A percentile compares a stretch with the other conserved stretches of the same genome.
These are phyloP conservation scores for Epirrita christyi DNA, from an alignment of 2,888 invertebrate species.

Conservation along the genomic window DNA sequence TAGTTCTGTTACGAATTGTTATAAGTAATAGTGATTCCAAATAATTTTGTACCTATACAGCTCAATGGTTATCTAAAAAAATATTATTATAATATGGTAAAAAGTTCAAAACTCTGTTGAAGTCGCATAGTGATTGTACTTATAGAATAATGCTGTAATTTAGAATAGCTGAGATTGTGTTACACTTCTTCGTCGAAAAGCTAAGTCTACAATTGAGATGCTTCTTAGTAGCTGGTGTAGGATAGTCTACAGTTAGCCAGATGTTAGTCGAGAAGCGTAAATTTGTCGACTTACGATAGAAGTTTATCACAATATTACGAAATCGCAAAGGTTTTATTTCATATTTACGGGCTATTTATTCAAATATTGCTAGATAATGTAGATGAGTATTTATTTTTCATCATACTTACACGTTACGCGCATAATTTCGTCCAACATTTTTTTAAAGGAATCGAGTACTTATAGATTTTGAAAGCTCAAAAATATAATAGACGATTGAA, in stretches of 20 bases:
- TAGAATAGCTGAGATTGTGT: slow-evolving; percentile 32
- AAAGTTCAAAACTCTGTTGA: slow-evolving; percentile 44
- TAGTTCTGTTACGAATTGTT: slow-evolving; percentile 62
- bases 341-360: slow-evolving; percentile 32
- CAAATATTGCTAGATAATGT: slow-evolving; percentile 28
- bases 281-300: slow-evolving; percentile 26
- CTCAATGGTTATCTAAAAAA: slow-evolving; percentile 57
- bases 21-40: slow-evolving; percentile 68
- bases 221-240: slow-evolving; percentile 16
- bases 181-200: slow-evolving; percentile 25
- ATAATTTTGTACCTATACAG: slow-evolving; percentile 73
- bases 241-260: slow-evolving; percentile 5
- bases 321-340: slow-evolving; percentile 25
- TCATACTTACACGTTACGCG: slow-evolving; percentile 16
- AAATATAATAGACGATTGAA: slow-evolving; percentile 38
- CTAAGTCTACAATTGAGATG: slow-evolving; percentile 6
- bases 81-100: slow-evolving; percentile 37
- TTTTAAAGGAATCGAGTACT: slow-evolving; percentile 29
- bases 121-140: slow-evolving; percentile 41
- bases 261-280: slow-evolving; percentile 16
- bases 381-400: slow-evolving; percentile 31
- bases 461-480: slow-evolving; percentile 38
- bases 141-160: slow-evolving; percentile 36
- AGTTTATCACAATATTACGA: slow-evolving; percentile 25
- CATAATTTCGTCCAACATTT: slow-evolving; percentile 36